Conservation (phyloP, 2,113 vertebrate genomes). For the Falcunculus frontatus region DNA sequence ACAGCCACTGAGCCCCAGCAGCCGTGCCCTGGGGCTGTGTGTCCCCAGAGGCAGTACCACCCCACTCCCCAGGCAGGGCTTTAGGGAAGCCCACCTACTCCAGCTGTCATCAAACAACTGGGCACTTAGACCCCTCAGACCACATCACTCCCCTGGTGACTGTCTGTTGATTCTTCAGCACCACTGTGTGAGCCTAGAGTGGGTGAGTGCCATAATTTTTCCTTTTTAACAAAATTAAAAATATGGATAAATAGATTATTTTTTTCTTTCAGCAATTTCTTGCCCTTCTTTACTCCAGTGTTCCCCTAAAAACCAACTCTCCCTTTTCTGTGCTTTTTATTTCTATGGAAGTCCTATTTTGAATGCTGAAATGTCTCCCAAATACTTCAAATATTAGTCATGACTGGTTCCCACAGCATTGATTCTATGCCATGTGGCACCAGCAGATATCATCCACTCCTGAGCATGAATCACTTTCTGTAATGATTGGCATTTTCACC, state of each 20-base stretch:
- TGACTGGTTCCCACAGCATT: neutral
- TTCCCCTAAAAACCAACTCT: neutral
- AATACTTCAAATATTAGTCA: neutral
- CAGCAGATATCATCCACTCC: neutral
- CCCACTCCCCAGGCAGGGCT: neutral
- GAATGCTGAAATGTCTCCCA: neutral
- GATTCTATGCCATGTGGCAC: neutral
- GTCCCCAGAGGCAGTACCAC: neutral
- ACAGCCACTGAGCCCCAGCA: neutral
- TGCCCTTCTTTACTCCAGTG: neutral
- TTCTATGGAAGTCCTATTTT: neutral
- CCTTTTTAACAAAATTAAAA: neutral
- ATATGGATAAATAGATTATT: fast-evolving
- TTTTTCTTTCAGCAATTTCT: neutral
- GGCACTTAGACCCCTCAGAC: neutral
- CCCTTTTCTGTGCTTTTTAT: neutral
- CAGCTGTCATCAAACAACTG: neutral
- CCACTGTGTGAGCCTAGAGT: fast-evolving
- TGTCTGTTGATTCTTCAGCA: neutral
- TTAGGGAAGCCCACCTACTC: neutral
- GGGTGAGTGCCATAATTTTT: neutral
- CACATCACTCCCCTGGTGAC: neutral
- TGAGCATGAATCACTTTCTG: neutral
- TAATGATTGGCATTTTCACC: conserved; percentile 15
- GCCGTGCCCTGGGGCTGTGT: neutral